A percentile compares a stretch with the other conserved stretches of the same genome.
These are phyloP conservation scores for Ginglymostoma cirratum DNA, from an alignment of 2,113 vertebrate species.

Conservation along the genomic window DNA sequence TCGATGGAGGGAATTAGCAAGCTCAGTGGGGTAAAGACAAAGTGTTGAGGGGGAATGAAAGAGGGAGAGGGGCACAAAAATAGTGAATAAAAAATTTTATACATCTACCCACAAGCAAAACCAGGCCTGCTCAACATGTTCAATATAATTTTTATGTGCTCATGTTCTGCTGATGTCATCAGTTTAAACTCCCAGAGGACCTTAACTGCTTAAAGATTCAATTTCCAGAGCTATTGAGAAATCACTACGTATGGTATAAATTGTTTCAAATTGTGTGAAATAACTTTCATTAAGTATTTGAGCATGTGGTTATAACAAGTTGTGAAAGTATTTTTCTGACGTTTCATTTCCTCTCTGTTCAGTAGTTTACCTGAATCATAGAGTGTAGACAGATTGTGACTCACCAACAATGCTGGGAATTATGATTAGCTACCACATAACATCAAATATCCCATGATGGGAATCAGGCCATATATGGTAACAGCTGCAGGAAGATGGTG, in stretches of 20 bases:
- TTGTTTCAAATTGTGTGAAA: neutral
- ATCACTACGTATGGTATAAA: neutral
- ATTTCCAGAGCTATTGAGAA: conserved; percentile 19
- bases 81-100: neutral
- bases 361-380: neutral
- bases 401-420: conserved; percentile 22
- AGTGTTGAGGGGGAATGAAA: neutral
- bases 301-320: conserved; percentile 18
- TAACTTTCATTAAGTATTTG: neutral
- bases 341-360: conserved; percentile 6
- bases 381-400: neutral
- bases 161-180: neutral
- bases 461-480: conserved; percentile 24
- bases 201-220: neutral
- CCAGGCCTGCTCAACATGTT: neutral
- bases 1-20: neutral
- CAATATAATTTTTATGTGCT: neutral
- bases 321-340: neutral
- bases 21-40: neutral
- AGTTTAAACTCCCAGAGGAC: neutral
- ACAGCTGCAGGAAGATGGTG: conserved; percentile 19
- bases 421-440: conserved; percentile 13
- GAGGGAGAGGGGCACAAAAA: neutral
- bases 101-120: neutral
- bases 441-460: conserved; percentile 25